Evolutionary conservation across 1,140 invertebrate species (phyloP).

Genomic region (Parasteatoda tepidariorum): DNA sequence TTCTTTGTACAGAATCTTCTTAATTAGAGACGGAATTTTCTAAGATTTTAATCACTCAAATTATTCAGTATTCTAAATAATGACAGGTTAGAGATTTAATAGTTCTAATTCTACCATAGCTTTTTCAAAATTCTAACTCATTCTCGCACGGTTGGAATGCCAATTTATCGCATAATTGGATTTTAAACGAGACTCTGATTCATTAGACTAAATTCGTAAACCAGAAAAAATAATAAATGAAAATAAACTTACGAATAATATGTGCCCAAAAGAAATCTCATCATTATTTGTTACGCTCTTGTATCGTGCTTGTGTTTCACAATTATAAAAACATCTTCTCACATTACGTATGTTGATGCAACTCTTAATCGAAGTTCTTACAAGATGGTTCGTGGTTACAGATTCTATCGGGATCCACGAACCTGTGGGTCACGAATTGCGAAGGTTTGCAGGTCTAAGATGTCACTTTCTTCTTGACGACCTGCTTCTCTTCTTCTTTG

Average conservation of each 20-base stretch:
- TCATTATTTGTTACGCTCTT: neutral
- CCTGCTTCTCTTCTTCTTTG: no score
- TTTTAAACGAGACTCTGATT: constrained; percentile 21
- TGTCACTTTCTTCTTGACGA: neutral
- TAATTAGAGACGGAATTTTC: neutral
- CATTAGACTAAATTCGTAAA: constrained; percentile 31
- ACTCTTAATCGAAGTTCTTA: constrained; percentile 41
- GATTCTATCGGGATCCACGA: constrained; percentile 53
- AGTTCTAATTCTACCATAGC: neutral
- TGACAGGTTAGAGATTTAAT: neutral
- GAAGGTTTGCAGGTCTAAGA: no score
- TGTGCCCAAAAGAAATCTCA: neutral
- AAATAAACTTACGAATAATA: constrained; percentile 1
- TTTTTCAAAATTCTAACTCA: neutral
- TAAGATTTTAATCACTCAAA: neutral
- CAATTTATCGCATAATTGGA: constrained; percentile 38
- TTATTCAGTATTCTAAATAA: neutral
- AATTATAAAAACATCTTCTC: constrained; percentile 56
- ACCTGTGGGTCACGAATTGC: constrained; percentile 27
- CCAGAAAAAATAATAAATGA: neutral
- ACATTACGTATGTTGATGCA: constrained; percentile 52
- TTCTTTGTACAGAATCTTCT: neutral
- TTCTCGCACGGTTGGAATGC: neutral
- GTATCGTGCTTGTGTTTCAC: constrained; percentile 17
- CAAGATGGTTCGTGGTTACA: constrained; percentile 35